Percentiles rank a stretch among this genome's conserved stretches.
Conservation (phyloP, 92 coral and sea anemone species). For the Actinostola sp. region DNA sequence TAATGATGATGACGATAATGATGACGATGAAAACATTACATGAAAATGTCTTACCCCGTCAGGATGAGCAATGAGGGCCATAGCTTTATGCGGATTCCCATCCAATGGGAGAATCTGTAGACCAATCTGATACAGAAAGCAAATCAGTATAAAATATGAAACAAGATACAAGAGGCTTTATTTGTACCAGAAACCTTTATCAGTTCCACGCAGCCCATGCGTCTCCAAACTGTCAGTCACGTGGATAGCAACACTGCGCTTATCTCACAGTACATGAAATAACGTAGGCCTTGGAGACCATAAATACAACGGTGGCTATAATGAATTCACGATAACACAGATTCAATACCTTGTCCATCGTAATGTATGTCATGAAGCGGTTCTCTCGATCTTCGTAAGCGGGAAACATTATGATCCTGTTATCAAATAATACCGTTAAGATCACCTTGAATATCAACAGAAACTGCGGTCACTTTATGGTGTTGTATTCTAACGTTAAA, state of each 20-base stretch:
- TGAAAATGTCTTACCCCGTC: conserved; percentile 67
- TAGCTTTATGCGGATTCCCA: conserved; percentile 98
- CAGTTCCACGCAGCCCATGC: no score
- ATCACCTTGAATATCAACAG: not conserved
- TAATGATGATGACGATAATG: no score
- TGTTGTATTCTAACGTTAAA: no score
- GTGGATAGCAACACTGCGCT: no score
- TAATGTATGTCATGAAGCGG: conserved; percentile 91
- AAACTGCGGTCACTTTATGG: no score
- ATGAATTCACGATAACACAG: not conserved
- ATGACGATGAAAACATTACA: conserved; percentile 1
- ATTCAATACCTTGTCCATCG: conserved; percentile 78
- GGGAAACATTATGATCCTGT: conserved; percentile 81
- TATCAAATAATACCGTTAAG: not conserved
- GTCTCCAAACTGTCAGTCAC: no score
- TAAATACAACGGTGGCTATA: not conserved
- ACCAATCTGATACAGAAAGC: conserved; percentile 74
- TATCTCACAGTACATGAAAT: no score
- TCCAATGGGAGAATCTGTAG: conserved; percentile 92
- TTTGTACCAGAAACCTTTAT: no score
- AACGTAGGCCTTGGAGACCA: no score
- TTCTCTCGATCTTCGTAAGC: conserved; percentile 53
- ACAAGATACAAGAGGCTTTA: not conserved
- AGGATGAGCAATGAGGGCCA: conserved; percentile 99
- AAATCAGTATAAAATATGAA: not conserved